phyloP scores from a whole-genome alignment of 2,113 vertebrate species.

The Alligator sinensis region DNA sequence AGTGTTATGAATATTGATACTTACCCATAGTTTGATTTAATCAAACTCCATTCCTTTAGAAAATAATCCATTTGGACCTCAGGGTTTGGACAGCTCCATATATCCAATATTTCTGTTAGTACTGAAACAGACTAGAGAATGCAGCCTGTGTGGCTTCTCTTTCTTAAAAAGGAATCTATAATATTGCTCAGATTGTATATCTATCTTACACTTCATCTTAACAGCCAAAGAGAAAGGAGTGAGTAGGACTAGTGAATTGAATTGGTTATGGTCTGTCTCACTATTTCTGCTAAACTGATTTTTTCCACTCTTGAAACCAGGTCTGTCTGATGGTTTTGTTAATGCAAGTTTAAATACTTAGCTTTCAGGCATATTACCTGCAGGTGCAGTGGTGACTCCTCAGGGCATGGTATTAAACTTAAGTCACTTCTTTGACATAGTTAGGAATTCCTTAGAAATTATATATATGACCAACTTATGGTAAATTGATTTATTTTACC shows the following conservation, averaged over 20 bases:
- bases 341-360: conserved; percentile 30
- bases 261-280: conserved; percentile 27
- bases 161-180: conserved; percentile 46
- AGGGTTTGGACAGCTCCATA: not conserved
- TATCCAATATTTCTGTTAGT: not conserved
- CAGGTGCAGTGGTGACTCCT: not conserved
- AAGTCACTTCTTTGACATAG: not conserved
- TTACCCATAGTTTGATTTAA: conserved; percentile 8
- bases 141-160: not conserved
- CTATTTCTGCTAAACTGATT: conserved; percentile 38
- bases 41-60: not conserved
- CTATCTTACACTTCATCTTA: conserved; percentile 45
- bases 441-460: not conserved
- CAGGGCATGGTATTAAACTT: not conserved
- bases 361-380: not conserved
- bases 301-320: conserved; percentile 9
- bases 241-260: not conserved
- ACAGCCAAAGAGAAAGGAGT: conserved; percentile 35
- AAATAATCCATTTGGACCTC: not conserved
- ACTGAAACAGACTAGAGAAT: not conserved
- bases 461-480: not conserved
- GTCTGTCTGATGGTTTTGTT: conserved; percentile 3
- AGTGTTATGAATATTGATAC: not conserved
- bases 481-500: not conserved
- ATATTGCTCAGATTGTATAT: conserved; percentile 44